Percentiles rank a stretch among this genome's conserved stretches.
These are phyloP conservation scores for Microctonus hyperodae DNA, from an alignment of 2,888 invertebrate species.

Conservation along the genomic window DNA sequence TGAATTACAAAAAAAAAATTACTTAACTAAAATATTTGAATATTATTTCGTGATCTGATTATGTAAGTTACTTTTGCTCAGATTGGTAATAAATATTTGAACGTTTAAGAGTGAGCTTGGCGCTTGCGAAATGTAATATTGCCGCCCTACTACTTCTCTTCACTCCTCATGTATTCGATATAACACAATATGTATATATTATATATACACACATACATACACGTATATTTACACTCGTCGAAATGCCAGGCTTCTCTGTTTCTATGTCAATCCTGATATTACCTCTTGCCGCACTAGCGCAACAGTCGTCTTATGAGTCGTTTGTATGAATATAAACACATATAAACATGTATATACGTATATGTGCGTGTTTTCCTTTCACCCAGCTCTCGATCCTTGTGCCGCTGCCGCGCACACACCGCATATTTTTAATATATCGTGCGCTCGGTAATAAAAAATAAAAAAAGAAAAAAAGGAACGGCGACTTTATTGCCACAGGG, in stretches of 20 bases:
- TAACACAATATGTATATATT: neutral
- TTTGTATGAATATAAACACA: neutral
- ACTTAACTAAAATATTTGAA: neutral
- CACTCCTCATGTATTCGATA: slow-evolving; percentile 6
- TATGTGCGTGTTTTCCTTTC: slow-evolving; percentile 58
- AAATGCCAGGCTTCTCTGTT: slow-evolving; percentile 30
- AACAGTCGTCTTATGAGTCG: slow-evolving; percentile 2
- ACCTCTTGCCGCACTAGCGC: slow-evolving; percentile 11
- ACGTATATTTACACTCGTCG: slow-evolving; percentile 7
- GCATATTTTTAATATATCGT: slow-evolving; percentile 4
- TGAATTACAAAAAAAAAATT: neutral
- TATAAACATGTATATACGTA: slow-evolving; percentile 12
- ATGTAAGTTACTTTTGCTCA: slow-evolving; percentile 4
- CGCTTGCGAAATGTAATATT: slow-evolving; percentile 30
- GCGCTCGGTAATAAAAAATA: neutral
- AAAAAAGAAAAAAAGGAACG: neutral
- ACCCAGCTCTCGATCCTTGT: slow-evolving; percentile 53
- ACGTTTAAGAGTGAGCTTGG: slow-evolving; percentile 24
- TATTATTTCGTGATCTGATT: neutral
- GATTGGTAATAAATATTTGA: slow-evolving; percentile 26
- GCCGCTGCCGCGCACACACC: slow-evolving; percentile 1
- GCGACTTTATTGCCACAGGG: slow-evolving; percentile 1
- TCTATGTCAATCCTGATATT: slow-evolving; percentile 30
- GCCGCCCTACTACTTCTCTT: neutral
- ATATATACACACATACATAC: neutral